Evolutionary conservation across 2,888 invertebrate species (phyloP), one percentile per base, ranked within the genome.

Genomic region (Dasysyrphus tricinctus): DNA sequence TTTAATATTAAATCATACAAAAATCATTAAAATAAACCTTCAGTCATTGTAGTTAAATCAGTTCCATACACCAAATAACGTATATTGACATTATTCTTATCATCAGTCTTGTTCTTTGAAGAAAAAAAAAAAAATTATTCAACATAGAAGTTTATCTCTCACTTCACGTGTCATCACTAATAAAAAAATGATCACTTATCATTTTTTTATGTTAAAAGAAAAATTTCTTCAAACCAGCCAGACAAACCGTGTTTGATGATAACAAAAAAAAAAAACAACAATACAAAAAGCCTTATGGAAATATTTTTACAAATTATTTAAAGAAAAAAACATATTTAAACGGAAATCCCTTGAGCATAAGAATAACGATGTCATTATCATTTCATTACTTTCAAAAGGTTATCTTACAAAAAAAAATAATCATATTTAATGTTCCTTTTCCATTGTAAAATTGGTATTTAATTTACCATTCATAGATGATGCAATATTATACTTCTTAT

Each of bases 371-470:
- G 47, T 65, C 47, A 47, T 34, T 65, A 34, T 65, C 65, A 65
- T 7, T 34, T n/a, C 0, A 42, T 57, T 57, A 57, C 12, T n/a
- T 44, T 29, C 24, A n/a, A 49, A 63, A 49, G 67, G 67, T 67
- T 67, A 67, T 67, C 67, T 49, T 44, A 24, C 24, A 24, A 24
- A 24, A 24, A 29, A 29, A 44, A 32, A 16, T n/a, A n/a, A n/a
- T n/a, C n/a, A n/a, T 19, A 44, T 5, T 16, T 8, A 61, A n/a
- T 14, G 1, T 6, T 61, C 14, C 1, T 47, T 47, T 47, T 44
- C 12, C 16, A 47, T 47, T 34, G 65, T 65, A 47, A 47, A 47
- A 65, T 67, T 49, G 47, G 19, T 67, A 19, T 67, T 67, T 49
- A 16, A 49, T 49, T 49, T 49, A 49, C 49, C 47, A 49, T 67